Evolutionary conservation across 2,888 invertebrate species (phyloP).

Genomic region (Apamea monoglypha): DNA sequence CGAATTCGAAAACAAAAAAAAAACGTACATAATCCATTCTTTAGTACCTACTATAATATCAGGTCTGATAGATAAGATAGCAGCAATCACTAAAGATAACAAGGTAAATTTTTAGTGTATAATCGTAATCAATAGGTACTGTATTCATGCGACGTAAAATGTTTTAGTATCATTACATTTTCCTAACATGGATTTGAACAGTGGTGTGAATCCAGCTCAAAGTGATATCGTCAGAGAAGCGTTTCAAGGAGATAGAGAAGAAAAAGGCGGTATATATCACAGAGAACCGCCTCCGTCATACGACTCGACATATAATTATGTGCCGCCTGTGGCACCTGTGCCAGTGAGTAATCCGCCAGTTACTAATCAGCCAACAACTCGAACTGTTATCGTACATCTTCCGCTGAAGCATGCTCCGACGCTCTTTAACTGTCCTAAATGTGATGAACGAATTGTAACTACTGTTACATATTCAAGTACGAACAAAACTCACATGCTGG

Average conservation of each 20-base stretch:
- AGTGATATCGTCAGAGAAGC: constrained; percentile 65
- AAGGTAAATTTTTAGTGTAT: constrained; percentile 65
- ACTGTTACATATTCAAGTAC: constrained; percentile 83
- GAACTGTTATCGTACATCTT: constrained; percentile 78
- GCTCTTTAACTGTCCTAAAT: constrained; percentile 79
- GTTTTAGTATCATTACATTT: constrained; percentile 51
- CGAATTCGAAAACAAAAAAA: constrained; percentile 41
- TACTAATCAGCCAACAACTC: constrained; percentile 73
- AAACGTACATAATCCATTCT: constrained; percentile 36
- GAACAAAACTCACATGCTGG: constrained; percentile 83
- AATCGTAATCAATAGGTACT: constrained; percentile 72
- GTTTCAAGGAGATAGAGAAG: constrained; percentile 65
- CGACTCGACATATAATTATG: constrained; percentile 56
- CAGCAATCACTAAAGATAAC: constrained; percentile 71
- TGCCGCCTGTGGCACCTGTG: constrained; percentile 51
- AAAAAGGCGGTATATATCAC: constrained; percentile 58
- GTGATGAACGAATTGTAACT: constrained; percentile 79
- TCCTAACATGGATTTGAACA: constrained; percentile 70
- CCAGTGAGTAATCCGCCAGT: constrained; percentile 68
- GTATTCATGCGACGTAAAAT: constrained; percentile 59
- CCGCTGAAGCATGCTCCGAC: constrained; percentile 77
- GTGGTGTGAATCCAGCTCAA: constrained; percentile 68
- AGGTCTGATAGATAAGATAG: constrained; percentile 80
- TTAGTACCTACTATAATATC: constrained; percentile 68
- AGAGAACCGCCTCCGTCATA: constrained; percentile 84